phyloP scores from a whole-genome alignment of 2,888 invertebrate species.

The Tachina lurida region DNA sequence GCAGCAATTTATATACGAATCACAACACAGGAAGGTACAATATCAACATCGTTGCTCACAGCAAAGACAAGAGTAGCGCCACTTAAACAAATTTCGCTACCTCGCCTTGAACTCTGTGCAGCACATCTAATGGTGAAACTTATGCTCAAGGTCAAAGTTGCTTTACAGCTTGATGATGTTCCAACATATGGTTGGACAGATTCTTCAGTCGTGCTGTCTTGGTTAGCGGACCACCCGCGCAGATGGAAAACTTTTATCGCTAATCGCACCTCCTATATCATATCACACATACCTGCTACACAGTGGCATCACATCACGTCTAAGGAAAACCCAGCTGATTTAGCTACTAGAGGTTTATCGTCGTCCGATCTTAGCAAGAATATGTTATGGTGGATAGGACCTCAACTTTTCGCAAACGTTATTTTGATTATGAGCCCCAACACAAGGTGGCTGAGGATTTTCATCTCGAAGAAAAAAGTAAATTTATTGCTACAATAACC shows the following conservation, averaged over 20 bases:
- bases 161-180: slow-evolving; percentile 11
- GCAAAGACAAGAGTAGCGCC: slow-evolving; percentile 47
- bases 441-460: too few relatives aligned
- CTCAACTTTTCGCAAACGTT: too few relatives aligned
- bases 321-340: slow-evolving; percentile 58
- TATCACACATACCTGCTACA: slow-evolving; percentile 27
- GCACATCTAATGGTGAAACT: slow-evolving; percentile 56
- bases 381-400: slow-evolving; percentile 62
- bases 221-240: slow-evolving; percentile 55
- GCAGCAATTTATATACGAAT: slow-evolving; percentile 52
- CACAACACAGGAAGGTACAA: slow-evolving; percentile 9
- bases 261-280: slow-evolving; percentile 54
- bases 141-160: slow-evolving; percentile 34
- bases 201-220: slow-evolving; percentile 50
- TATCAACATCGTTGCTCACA: slow-evolving; percentile 32
- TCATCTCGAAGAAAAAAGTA: too few relatives aligned
- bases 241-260: slow-evolving; percentile 65
- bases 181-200: slow-evolving; percentile 49
- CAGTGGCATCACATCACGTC: slow-evolving; percentile 53
- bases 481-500: too few relatives aligned
- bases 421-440: too few relatives aligned
- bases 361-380: slow-evolving; percentile 32
- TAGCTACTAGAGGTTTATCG: slow-evolving; percentile 61
- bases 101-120: slow-evolving; percentile 53
- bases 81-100: slow-evolving; percentile 49